Base-by-base conservation (phyloP, 2,113 vertebrate species). In the Thamnaconus septentrionalis region DNA sequence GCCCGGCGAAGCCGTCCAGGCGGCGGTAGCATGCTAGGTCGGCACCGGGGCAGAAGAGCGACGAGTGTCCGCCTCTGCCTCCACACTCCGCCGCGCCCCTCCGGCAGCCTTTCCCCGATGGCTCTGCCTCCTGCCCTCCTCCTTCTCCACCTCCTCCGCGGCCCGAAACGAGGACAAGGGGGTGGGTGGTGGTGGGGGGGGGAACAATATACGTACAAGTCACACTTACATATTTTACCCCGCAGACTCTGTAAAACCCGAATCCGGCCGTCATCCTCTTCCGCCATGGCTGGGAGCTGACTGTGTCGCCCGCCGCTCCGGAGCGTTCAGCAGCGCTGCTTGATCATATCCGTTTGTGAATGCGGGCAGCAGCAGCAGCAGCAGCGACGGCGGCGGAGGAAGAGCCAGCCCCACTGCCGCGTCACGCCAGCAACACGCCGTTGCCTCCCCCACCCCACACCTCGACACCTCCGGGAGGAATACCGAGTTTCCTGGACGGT, bases 201-300 rank as follows among this genome's bases (percentile, higher is more conserved):
- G 18, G 18, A 31, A 31, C 18, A 31, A 31, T 31, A 31, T 31
- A 31, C 18, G 18, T 31, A 31, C 18, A 31, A 31, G 18, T 31
- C 41, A 66, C 58, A 94, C 94, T 95, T 90, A 95, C 94, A 95
- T 77, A 95, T 95, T 88, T 95, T 95, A 5, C 93, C 93, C 74
- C 94, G 87, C 71, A 95, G 90, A 62, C 91, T 94, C 87, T 95
- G 93, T 85, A 95, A 86, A 81, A 93, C 88, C 81, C 94, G 92
- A 79, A 94, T 89, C 83, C 76, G 90, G 64, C 73, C 84, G 80
- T 92, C 92, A 75, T 91, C 89, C 64, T 93, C 91, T 85, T 93
- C 91, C 90, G 93, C 93, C 93, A 93, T 94, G 86, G 88, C 90
- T 81, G 81, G 18, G 85, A 79, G 83, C 80, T 84, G 87, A 83